Evolutionary conservation across 2,888 invertebrate species (phyloP), one percentile per base, ranked within the genome.

Genomic region (Drosophila recens): DNA sequence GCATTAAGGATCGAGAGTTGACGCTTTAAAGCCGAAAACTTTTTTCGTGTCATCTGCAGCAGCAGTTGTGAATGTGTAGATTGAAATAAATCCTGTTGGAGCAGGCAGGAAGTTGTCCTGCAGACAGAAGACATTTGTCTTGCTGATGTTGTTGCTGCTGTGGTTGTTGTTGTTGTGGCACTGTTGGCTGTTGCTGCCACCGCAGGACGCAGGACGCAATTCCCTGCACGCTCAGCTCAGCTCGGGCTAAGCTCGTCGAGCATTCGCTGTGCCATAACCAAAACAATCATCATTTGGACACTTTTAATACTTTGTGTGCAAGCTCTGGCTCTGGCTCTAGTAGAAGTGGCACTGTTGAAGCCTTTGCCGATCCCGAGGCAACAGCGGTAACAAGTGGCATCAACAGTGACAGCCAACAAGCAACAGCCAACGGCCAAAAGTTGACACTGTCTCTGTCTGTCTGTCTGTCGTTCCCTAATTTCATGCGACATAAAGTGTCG

Each of bases 271-370:
- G 76, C 82, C 82, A 86, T 86, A 90, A 87, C 90, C 85, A 87
- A 90, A 90, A 90, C 91, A 91, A 91, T 90, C 90, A 91, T 91
- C 90, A 90, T 89, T 90, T 90, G 90, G 91, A 90, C 90, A 86
- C 85, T 90, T 91, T 90, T 90, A 91, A 90, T 90, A 90, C 91
- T 90, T 90, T 89, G 75, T 81, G 79, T 82, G 71, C 69, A 63
- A 48, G 62, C 49, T 34, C 11, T n/a, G 40, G 42, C 49, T 45
- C 23, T 27, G 23, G 4, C 23, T 23, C 23, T 23, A 30, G 30
- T 30, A 30, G 30, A 45, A 46, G 45, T 40, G 58, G 13, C 52
- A 51, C 36, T 30, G 71, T 52, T 43, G 64, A 71, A 69, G 74
- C 77, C 56, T 67, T 62, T 63, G 75, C 75, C 70, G 43, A 70